phyloP scores from a whole-genome alignment of 2,888 invertebrate genomes.

The Cetonia aurata region DNA sequence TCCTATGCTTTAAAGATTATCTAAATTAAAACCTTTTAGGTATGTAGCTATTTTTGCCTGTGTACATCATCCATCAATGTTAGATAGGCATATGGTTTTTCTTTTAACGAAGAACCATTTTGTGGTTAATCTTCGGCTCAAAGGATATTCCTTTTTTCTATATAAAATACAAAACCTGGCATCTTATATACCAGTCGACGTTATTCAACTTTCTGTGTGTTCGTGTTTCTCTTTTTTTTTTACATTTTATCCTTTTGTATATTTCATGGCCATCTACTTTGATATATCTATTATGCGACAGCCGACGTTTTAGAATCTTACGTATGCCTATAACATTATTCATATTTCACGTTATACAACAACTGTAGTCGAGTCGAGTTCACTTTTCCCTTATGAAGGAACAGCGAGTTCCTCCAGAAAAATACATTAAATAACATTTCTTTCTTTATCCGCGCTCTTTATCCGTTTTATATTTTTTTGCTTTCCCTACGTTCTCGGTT shows the following conservation, averaged over 20 bases:
- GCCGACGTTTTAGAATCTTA: conserved; percentile 39
- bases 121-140: not conserved
- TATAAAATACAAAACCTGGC: conserved; percentile 2
- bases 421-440: conserved; percentile 32
- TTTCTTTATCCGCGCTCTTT: conserved; percentile 21
- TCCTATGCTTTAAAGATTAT: no score
- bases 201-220: conserved; percentile 42
- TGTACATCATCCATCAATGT: no score
- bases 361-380: conserved; percentile 9
- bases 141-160: not conserved
- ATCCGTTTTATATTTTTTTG: conserved; percentile 18
- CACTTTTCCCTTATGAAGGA: conserved; percentile 19
- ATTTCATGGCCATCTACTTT: conserved; percentile 40
- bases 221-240: conserved; percentile 1
- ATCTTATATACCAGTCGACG: conserved; percentile 32
- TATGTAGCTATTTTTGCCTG: no score
- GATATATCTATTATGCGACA: conserved; percentile 41
- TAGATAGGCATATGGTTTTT: not conserved
- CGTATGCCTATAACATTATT: conserved; percentile 36
- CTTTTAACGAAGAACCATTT: not conserved
- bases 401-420: conserved; percentile 13
- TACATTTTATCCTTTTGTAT: conserved; percentile 30
- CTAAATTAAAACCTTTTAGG: no score
- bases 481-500: not conserved
- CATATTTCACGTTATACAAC: conserved; percentile 28